These are phyloP conservation scores for Antedon mediterranea DNA, from an alignment of 53 echinoderm and acorn worm genomes.

Conservation along the genomic window DNA sequence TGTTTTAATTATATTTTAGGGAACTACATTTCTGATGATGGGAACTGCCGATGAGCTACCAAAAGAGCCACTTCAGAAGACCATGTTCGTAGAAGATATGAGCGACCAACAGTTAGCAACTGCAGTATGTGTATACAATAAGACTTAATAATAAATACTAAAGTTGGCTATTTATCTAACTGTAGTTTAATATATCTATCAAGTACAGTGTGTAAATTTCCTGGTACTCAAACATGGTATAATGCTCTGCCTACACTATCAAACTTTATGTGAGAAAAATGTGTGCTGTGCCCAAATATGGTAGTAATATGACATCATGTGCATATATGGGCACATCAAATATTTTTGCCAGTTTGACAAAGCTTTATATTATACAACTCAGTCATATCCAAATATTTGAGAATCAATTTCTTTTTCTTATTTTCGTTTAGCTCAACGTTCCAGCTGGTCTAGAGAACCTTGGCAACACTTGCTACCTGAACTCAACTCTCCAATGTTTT, in stretches of 20 bases:
- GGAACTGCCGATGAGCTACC: slow-evolving; percentile 87
- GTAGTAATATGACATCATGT: too few species aligned
- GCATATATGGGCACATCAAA: too few species aligned
- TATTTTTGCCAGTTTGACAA: too few species aligned
- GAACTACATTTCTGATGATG: slow-evolving; percentile 79
- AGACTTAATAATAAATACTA: too few species aligned
- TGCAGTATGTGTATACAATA: slow-evolving; percentile 35
- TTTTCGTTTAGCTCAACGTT: slow-evolving; percentile 48
- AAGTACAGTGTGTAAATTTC: background rate
- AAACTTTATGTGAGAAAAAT: too few species aligned
- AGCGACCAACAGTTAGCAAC: slow-evolving; percentile 81
- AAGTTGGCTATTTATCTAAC: too few species aligned
- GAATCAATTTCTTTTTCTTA: background rate
- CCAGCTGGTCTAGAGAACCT: slow-evolving; percentile 71
- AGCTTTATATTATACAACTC: background rate
- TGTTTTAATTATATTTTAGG: slow-evolving; percentile 26
- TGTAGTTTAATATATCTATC: too few species aligned
- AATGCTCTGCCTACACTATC: too few species aligned
- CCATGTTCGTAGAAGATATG: slow-evolving; percentile 88
- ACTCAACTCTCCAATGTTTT: slow-evolving; percentile 83
- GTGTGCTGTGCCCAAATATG: too few species aligned
- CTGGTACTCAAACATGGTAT: background rate
- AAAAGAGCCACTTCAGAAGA: slow-evolving; percentile 62
- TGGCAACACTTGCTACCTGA: slow-evolving; percentile 88
- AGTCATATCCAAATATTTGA: background rate